Percentiles rank a stretch among this genome's conserved stretches.
Evolutionary conservation across 2,888 invertebrate genomes (phyloP).

Genomic region (Melinaea marsaeus): DNA sequence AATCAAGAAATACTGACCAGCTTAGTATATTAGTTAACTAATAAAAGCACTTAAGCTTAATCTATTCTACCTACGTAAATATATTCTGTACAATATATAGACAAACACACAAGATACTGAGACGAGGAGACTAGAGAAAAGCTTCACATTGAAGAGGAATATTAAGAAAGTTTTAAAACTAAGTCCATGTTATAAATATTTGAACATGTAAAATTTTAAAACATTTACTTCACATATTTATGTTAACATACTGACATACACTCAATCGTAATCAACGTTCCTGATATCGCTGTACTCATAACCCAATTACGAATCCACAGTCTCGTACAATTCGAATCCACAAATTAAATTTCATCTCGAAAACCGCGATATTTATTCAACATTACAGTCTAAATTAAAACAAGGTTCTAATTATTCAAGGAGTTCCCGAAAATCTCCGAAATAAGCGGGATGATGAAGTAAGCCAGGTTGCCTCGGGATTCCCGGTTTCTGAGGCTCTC

Average conservation of each 20-base stretch:
- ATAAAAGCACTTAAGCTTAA: too few relatives aligned
- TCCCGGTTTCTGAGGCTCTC: slow-evolving; percentile 51
- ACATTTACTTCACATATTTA: too few relatives aligned
- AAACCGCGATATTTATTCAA: slow-evolving; percentile 27
- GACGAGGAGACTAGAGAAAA: too few relatives aligned
- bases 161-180: too few relatives aligned
- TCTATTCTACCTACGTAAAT: too few relatives aligned
- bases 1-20: too few relatives aligned
- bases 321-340: not conserved
- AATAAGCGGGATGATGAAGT: slow-evolving; percentile 41
- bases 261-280: not conserved
- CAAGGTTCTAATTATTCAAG: slow-evolving; percentile 50
- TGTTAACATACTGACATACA: not conserved
- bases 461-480: slow-evolving; percentile 42
- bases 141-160: too few relatives aligned
- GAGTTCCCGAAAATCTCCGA: slow-evolving; percentile 41
- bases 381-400: slow-evolving; percentile 46
- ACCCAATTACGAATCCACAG: slow-evolving; percentile 4
- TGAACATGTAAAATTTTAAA: too few relatives aligned
- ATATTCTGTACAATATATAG: too few relatives aligned
- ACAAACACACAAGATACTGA: too few relatives aligned
- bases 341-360: slow-evolving; percentile 4
- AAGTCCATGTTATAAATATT: too few relatives aligned
- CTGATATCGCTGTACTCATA: not conserved
- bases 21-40: too few relatives aligned